Evolutionary conservation across 2,113 vertebrate species (phyloP).

Genomic region (Rhinoptilus africanus): DNA sequence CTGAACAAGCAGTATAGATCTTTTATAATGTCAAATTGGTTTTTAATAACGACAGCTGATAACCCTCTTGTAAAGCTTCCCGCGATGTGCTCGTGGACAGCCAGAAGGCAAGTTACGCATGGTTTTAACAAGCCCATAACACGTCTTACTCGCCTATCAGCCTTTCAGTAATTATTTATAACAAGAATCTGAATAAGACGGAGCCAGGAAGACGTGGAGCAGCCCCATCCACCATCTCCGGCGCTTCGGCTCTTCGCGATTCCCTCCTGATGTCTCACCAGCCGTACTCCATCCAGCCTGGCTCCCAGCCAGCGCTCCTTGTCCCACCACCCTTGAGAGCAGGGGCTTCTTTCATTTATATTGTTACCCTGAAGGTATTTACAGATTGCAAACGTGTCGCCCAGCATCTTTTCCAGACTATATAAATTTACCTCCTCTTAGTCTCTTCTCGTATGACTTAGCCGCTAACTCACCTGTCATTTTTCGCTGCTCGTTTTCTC

Average conservation of each 20-base stretch:
- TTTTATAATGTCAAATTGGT: conserved; percentile 25
- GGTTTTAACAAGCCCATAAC: background rate
- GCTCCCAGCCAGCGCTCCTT: background rate
- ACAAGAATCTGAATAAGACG: background rate
- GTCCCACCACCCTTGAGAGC: background rate
- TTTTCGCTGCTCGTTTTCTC: background rate
- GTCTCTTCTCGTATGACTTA: background rate
- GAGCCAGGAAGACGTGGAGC: background rate
- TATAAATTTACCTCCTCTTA: background rate
- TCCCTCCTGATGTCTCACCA: background rate
- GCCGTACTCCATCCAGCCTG: background rate
- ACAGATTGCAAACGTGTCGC: background rate
- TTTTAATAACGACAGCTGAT: conserved; percentile 25
- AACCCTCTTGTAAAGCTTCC: background rate
- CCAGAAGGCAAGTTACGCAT: background rate
- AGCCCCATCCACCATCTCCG: background rate
- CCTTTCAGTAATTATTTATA: background rate
- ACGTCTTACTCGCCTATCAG: background rate
- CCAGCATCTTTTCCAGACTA: background rate
- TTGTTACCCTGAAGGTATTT: conserved; percentile 14
- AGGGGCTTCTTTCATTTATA: background rate
- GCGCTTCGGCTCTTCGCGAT: background rate
- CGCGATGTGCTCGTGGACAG: background rate
- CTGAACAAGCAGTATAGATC: conserved; percentile 21
- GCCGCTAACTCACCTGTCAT: background rate